A percentile compares a stretch with the other conserved stretches of the same genome.
phyloP scores from a whole-genome alignment of 2,888 invertebrate genomes.

The Iphiclides podalirius region DNA sequence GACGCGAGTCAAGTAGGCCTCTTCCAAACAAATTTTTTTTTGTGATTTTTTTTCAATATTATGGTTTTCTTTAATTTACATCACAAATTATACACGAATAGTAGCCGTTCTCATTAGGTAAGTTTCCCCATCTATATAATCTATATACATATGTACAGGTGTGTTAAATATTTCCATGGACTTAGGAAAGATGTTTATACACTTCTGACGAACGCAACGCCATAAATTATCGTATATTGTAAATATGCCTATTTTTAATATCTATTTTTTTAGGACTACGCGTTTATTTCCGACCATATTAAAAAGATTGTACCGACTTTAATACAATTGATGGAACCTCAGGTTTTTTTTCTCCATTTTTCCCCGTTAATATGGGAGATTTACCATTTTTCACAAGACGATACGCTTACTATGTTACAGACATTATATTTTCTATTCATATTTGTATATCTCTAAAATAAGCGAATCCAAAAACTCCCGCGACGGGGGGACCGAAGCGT shows the following conservation, averaged over 20 bases:
- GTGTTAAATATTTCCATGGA: constrained; percentile 45
- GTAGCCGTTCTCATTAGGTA: constrained; percentile 50
- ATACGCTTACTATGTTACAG: neutral
- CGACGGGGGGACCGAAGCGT: constrained; percentile 9
- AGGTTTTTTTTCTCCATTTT: neutral
- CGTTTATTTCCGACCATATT: neutral
- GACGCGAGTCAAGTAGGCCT: constrained; percentile 48
- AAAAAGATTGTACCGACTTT: neutral
- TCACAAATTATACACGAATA: constrained; percentile 62
- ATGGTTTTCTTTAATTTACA: constrained; percentile 43
- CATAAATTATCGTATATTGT: constrained; percentile 8
- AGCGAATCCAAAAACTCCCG: constrained; percentile 13
- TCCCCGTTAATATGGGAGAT: too few relatives aligned
- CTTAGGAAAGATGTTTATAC: constrained; percentile 44
- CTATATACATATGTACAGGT: constrained; percentile 72
- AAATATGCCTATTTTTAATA: constrained; percentile 4
- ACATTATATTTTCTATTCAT: neutral
- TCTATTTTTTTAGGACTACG: constrained; percentile 8
- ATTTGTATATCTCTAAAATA: constrained; percentile 6
- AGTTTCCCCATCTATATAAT: constrained; percentile 41
- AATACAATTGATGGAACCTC: neutral
- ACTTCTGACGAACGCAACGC: constrained; percentile 20
- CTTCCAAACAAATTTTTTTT: constrained; percentile 49
- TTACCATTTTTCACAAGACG: neutral
- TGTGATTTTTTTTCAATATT: constrained; percentile 35